Base-by-base conservation (phyloP, 2,797 vertebrate species). In the Zenarchopterus dispar region DNA sequence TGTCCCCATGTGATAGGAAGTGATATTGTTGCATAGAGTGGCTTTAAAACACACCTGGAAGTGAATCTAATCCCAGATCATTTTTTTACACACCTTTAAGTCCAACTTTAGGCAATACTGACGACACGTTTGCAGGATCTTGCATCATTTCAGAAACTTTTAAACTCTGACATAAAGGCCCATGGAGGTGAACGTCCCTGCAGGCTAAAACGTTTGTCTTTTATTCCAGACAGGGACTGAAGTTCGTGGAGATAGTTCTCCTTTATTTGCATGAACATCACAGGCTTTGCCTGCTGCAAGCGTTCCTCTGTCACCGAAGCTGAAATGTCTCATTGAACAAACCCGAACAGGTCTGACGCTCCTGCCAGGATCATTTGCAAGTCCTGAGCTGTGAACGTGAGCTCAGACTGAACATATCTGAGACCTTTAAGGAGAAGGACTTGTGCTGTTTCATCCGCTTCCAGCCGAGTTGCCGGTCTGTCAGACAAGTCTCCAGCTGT, bases 141-240 rank as follows among this genome's bases (percentile, higher is more conserved):
- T 88, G 62, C 84, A 85, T 87, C 84, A 87, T 84, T 53, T 21
- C 51, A 23, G 49, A 46, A 63, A 31, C 22, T 59, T 55, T 22
- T 66, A 72, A 67, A 68, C 69, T 67, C 69, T 70, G 49, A 55
- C 41, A 61, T 26, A 47, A 73, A 77, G 62, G 69, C 82, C 59
- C 56, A 52, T 59, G 75, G 69, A 50, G 10, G 5, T 50, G 71
- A 53, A 53, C 46, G 47, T 21, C 24, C 74, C 81, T 65, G 67
- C 62, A 66, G 86, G 78, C 81, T 65, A 50, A 70, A 75, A 42
- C 31, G 6, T 74, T 84, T 76, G 41, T 31, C 77, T 78, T 84
- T 77, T 75, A 65, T 36, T 7, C 58, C 45, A 67, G 70, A 73
- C 19, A 15, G 42, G 39, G 19, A 66, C 56, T 51, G 13, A 23